phyloP scores from a whole-genome alignment of 2,113 vertebrate species.

The Anhinga rufa region DNA sequence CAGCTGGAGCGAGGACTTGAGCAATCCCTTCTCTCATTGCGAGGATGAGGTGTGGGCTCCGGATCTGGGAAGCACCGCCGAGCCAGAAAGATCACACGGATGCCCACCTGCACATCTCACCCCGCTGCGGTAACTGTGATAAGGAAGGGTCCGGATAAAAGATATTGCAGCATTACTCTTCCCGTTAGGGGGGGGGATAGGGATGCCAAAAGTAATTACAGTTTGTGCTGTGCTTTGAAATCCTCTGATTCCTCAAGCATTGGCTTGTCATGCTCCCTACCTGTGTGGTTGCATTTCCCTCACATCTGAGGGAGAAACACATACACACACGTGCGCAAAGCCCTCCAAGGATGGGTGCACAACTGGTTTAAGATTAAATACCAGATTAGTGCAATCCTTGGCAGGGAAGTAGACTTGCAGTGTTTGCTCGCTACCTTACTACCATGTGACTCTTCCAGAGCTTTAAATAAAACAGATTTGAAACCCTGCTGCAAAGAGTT shows the following conservation, averaged over 20 bases:
- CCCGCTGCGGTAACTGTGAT: accelerated
- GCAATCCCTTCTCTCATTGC: not conserved
- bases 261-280: not conserved
- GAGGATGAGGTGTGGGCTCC: not conserved
- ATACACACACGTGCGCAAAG: not conserved
- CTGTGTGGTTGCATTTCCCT: not conserved
- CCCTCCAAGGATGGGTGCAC: not conserved
- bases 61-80: not conserved
- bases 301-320: not conserved
- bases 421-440: not conserved
- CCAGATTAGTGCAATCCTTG: not conserved
- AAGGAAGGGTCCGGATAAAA: not conserved
- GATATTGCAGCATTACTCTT: not conserved
- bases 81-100: not conserved
- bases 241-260: accelerated
- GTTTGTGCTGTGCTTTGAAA: not conserved
- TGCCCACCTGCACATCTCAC: not conserved
- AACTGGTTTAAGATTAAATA: not conserved
- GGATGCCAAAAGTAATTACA: not conserved
- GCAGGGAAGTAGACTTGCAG: not conserved
- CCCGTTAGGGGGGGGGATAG: accelerated
- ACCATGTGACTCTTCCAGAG: not conserved
- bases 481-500: not conserved
- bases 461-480: constrained; percentile 28
- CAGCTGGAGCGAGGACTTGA: not conserved